These are phyloP conservation scores for Melinopterus prodromus DNA, from an alignment of 2,888 invertebrate species.

Conservation along the genomic window DNA sequence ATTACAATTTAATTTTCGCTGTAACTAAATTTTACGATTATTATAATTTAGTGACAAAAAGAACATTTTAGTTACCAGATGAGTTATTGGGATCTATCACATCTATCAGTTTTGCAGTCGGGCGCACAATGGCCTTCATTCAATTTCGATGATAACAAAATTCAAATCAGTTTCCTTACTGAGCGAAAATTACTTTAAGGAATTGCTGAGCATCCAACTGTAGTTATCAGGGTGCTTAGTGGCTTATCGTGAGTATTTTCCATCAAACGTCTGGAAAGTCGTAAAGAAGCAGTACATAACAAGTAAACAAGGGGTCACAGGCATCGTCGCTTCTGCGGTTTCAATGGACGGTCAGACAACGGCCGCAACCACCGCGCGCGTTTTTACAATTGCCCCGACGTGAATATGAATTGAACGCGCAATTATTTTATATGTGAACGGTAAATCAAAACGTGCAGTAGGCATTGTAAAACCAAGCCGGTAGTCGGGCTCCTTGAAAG, in stretches of 20 bases:
- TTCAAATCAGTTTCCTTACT: no score
- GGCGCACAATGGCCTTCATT: no score
- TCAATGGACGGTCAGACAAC: neutral
- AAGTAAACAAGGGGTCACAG: neutral
- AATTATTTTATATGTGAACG: conserved; percentile 45
- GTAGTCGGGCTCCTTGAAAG: neutral
- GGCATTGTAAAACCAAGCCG: conserved; percentile 15
- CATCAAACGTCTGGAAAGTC: neutral
- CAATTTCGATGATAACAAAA: no score
- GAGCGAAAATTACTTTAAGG: no score
- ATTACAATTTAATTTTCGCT: no score
- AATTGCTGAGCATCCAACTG: no score
- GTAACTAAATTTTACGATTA: no score
- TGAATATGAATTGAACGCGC: conserved; percentile 47
- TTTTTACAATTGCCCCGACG: conserved; percentile 16
- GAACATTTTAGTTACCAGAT: no score
- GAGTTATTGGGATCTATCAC: no score
- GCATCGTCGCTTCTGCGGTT: neutral
- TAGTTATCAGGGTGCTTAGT: no score
- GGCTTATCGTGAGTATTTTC: neutral
- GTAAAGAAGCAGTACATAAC: neutral
- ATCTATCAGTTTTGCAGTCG: no score
- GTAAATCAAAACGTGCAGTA: conserved; percentile 41
- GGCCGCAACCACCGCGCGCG: neutral
- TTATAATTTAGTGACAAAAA: no score